A percentile compares a stretch with the other conserved stretches of the same genome.
These are phyloP conservation scores for Lacanobia oleracea DNA, from an alignment of 2,888 invertebrate species.

Conservation along the genomic window DNA sequence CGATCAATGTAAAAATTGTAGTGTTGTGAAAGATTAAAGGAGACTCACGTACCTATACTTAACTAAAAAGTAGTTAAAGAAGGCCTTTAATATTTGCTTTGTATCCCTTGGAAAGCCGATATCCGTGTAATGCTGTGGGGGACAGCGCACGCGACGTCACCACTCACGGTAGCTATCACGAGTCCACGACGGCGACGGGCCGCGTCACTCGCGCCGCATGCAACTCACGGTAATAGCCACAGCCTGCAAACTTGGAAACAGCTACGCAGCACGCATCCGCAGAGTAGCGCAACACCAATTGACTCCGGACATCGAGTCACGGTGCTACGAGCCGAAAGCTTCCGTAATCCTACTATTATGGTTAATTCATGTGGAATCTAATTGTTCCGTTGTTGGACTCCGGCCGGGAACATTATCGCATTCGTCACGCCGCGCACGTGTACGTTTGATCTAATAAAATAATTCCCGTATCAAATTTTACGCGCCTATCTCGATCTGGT, in stretches of 20 bases:
- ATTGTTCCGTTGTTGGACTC: conserved; percentile 84
- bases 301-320: conserved; percentile 82
- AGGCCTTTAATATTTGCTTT: conserved; percentile 75
- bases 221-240: conserved; percentile 52
- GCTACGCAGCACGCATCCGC: conserved; percentile 65
- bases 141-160: conserved; percentile 85
- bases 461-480: conserved; percentile 91
- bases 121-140: conserved; percentile 78
- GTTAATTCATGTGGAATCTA: conserved; percentile 89
- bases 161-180: conserved; percentile 69
- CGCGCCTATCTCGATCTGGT: conserved; percentile 89
- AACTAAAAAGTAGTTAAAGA: conserved; percentile 49
- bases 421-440: conserved; percentile 90
- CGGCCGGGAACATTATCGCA: conserved; percentile 86
- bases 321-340: conserved; percentile 83
- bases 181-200: conserved; percentile 60
- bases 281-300: conserved; percentile 76
- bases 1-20: conserved; percentile 7
- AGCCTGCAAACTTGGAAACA: conserved; percentile 51
- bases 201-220: conserved; percentile 66
- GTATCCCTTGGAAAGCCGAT: conserved; percentile 79
- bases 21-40: conserved; percentile 15
- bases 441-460: conserved; percentile 89
- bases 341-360: conserved; percentile 85
- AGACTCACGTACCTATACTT: no score